A percentile compares a stretch with the other conserved stretches of the same genome.
phyloP scores from a whole-genome alignment of 1,140 invertebrate species.

The Hylyphantes graminicola region DNA sequence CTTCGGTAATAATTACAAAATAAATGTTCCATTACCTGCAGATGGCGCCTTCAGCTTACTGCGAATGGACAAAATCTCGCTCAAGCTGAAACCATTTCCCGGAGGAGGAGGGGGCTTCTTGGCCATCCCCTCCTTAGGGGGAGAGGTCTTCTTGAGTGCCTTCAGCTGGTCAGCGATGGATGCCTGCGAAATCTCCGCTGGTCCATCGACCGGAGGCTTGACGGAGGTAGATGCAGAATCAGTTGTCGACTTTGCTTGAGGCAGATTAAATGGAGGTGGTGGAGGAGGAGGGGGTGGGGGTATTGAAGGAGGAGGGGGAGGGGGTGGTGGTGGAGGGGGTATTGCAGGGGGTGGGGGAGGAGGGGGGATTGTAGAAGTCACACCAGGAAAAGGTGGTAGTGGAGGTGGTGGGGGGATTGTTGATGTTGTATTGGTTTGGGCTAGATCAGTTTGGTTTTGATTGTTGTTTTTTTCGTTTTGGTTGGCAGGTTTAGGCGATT shows the following conservation, averaged over 20 bases:
- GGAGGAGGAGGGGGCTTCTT: background rate
- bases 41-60: conserved; percentile 47
- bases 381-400: background rate
- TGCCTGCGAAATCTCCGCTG: conserved; percentile 26
- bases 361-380: background rate
- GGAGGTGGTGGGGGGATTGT: background rate
- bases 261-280: background rate
- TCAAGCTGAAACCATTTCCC: conserved; percentile 35
- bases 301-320: background rate
- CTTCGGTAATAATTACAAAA: no score
- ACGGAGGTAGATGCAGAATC: background rate
- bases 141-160: conserved; percentile 19
- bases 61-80: conserved; percentile 49
- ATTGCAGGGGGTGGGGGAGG: background rate
- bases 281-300: conserved; percentile 1
- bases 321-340: conserved; percentile 19
- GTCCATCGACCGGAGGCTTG: background rate
- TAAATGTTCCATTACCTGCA: background rate
- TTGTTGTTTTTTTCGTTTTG: background rate
- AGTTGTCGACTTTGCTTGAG: background rate
- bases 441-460: no score
- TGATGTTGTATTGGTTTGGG: background rate
- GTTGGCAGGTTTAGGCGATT: background rate
- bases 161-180: conserved; percentile 29
- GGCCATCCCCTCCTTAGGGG: background rate